Percentiles rank a stretch among this genome's conserved stretches.
Conservation (phyloP, 1,140 invertebrate species). For the Papilio aristodemus region DNA sequence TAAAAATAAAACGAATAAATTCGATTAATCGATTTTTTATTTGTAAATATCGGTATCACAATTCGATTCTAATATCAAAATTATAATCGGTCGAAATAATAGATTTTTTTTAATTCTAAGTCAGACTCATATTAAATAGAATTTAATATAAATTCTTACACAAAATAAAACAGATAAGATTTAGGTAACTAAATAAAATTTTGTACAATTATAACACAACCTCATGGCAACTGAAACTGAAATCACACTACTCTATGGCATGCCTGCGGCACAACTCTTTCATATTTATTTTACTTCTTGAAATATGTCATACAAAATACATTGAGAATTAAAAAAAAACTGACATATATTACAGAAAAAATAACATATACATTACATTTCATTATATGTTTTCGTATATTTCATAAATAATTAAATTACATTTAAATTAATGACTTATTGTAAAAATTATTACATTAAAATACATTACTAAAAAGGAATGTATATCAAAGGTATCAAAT, state of each 20-base stretch:
- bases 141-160: conserved; percentile 74
- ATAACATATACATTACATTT: too few species aligned
- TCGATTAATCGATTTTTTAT: conserved; percentile 58
- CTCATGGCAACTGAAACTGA: conserved; percentile 64
- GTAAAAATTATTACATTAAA: background rate
- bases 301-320: conserved; percentile 18
- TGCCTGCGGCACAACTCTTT: conserved; percentile 50
- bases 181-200: conserved; percentile 73
- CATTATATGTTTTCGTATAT: background rate
- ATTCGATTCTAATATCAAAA: conserved; percentile 52
- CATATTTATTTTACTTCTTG: conserved; percentile 27
- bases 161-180: conserved; percentile 60
- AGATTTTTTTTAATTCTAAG: conserved; percentile 65
- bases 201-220: conserved; percentile 74
- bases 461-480: conserved; percentile 38
- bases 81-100: conserved; percentile 60
- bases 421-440: conserved; percentile 11
- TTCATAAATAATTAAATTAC: conserved; percentile 23
- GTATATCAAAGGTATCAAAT: conserved; percentile 35
- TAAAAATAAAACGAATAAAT: conserved; percentile 35
- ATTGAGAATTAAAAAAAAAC: conserved; percentile 30
- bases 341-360: too few species aligned
- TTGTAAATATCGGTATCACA: conserved; percentile 77
- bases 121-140: conserved; percentile 72
- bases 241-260: conserved; percentile 62